Percentiles rank a stretch among this genome's conserved stretches.
Conservation (phyloP, 92 coral and sea anemone genomes). For the Isaurus tuberculatus region DNA sequence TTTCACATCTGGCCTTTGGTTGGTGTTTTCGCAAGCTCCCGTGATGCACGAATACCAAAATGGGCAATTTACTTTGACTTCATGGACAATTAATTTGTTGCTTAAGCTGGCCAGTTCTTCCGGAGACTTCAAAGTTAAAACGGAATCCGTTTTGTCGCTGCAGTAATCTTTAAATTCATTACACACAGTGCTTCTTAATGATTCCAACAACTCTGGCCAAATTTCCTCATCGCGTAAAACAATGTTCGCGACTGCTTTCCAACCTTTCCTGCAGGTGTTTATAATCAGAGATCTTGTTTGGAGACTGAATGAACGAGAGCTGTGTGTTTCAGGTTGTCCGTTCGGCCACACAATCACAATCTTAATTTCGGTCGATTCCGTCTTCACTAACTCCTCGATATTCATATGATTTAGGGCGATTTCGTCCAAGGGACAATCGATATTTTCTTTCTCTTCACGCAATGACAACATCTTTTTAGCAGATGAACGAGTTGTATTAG, state of each 20-base stretch:
- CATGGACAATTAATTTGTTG: slow-evolving; percentile 59
- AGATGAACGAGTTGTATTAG: background rate
- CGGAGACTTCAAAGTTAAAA: slow-evolving; percentile 45
- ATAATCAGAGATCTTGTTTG: slow-evolving; percentile 59
- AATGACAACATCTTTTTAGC: background rate
- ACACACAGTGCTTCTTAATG: slow-evolving; percentile 46
- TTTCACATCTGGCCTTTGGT: slow-evolving; percentile 35
- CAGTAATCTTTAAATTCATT: slow-evolving; percentile 60
- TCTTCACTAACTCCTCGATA: slow-evolving; percentile 32
- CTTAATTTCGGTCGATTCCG: slow-evolving; percentile 39
- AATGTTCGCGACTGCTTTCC: slow-evolving; percentile 60
- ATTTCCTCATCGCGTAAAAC: slow-evolving; percentile 31
- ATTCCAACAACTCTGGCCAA: slow-evolving; percentile 47
- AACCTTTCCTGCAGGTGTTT: slow-evolving; percentile 49
- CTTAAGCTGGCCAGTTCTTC: slow-evolving; percentile 61
- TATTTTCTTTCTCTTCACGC: slow-evolving; percentile 1
- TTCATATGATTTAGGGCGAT: slow-evolving; percentile 20
- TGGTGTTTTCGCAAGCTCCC: slow-evolving; percentile 55
- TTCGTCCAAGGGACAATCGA: slow-evolving; percentile 24
- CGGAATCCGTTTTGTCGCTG: slow-evolving; percentile 47
- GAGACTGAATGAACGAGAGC: slow-evolving; percentile 43
- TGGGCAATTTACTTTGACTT: slow-evolving; percentile 55
- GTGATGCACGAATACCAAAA: slow-evolving; percentile 53
- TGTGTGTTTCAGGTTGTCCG: slow-evolving; percentile 42
- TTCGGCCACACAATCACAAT: slow-evolving; percentile 54